phyloP scores from a whole-genome alignment of 1,140 invertebrate genomes.

The Scaptomyza hsui region DNA sequence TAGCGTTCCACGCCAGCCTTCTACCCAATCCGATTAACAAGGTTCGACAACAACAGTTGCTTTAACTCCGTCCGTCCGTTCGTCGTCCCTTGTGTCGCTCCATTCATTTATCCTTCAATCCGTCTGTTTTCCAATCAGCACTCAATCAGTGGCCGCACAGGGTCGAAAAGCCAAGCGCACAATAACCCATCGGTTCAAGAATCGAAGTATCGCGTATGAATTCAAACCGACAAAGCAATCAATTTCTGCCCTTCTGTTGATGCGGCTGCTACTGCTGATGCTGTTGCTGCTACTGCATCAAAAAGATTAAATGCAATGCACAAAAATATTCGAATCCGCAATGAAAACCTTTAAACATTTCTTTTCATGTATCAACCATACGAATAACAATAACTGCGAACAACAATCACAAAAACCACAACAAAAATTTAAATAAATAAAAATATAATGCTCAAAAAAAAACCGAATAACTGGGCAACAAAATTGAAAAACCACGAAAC shows the following conservation, averaged over 20 bases:
- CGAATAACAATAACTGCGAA: slow-evolving; percentile 47
- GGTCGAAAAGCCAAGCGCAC: slow-evolving; percentile 64
- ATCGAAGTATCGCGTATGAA: slow-evolving; percentile 44
- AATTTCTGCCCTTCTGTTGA: slow-evolving; percentile 60
- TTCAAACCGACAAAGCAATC: slow-evolving; percentile 79
- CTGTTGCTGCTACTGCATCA: slow-evolving; percentile 23
- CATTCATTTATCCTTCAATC: slow-evolving; percentile 38
- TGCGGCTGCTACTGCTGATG: slow-evolving; percentile 16
- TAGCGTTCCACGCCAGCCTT: background rate
- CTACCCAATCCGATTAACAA: slow-evolving; percentile 45
- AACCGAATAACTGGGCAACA: slow-evolving; percentile 42
- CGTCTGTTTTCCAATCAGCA: slow-evolving; percentile 77
- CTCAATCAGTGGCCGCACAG: slow-evolving; percentile 69
- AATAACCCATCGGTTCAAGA: slow-evolving; percentile 58
- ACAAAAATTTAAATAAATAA: slow-evolving; percentile 74
- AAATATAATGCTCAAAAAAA: slow-evolving; percentile 50
- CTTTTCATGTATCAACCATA: slow-evolving; percentile 63
- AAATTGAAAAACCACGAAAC: slow-evolving; percentile 61
- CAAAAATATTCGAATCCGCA: slow-evolving; percentile 54
- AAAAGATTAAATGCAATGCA: slow-evolving; percentile 62
- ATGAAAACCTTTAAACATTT: slow-evolving; percentile 65
- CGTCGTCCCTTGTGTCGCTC: background rate
- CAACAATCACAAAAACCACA: slow-evolving; percentile 73
- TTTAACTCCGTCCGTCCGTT: slow-evolving; percentile 21
- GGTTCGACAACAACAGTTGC: slow-evolving; percentile 54